Conservation (phyloP, 2,113 vertebrate species). For the Speoplatyrhinus poulsoni region DNA sequence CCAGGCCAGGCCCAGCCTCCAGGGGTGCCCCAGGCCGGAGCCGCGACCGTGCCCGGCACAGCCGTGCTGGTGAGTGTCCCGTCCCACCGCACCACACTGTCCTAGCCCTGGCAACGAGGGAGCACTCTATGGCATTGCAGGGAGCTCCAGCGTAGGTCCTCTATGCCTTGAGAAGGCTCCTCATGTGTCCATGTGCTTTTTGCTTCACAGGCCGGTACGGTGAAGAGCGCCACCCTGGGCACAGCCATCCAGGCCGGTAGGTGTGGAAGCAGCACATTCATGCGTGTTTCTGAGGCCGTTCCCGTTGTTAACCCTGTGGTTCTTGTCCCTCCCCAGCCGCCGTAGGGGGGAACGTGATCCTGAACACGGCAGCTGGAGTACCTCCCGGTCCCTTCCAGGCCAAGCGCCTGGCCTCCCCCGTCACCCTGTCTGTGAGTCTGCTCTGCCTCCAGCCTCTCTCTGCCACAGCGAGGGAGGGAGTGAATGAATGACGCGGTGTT, state of each 20-base stretch:
- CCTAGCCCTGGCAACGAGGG: not conserved
- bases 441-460: not conserved
- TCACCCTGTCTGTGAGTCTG: conserved; percentile 85
- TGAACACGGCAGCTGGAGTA: conserved; percentile 91
- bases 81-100: not conserved
- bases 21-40: conserved; percentile 80
- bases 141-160: no score
- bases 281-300: conserved; percentile 17
- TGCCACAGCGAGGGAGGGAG: not conserved
- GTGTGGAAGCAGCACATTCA: conserved; percentile 20
- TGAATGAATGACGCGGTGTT: not conserved
- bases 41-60: conserved; percentile 83
- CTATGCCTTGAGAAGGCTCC: not conserved
- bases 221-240: conserved; percentile 88
- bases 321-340: conserved; percentile 76
- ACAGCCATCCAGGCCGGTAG: conserved; percentile 91
- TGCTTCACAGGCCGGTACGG: conserved; percentile 84
- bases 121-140: not conserved
- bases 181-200: conserved; percentile 28
- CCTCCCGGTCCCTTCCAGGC: conserved; percentile 89
- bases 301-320: conserved; percentile 19
- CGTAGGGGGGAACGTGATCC: conserved; percentile 92
- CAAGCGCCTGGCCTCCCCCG: conserved; percentile 89
- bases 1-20: conserved; percentile 69
- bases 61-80: conserved; percentile 86